A percentile compares a stretch with the other conserved stretches of the same genome.
Evolutionary conservation across 92 coral and sea anemone species (phyloP).

Genomic region (Bergia puertoricense): DNA sequence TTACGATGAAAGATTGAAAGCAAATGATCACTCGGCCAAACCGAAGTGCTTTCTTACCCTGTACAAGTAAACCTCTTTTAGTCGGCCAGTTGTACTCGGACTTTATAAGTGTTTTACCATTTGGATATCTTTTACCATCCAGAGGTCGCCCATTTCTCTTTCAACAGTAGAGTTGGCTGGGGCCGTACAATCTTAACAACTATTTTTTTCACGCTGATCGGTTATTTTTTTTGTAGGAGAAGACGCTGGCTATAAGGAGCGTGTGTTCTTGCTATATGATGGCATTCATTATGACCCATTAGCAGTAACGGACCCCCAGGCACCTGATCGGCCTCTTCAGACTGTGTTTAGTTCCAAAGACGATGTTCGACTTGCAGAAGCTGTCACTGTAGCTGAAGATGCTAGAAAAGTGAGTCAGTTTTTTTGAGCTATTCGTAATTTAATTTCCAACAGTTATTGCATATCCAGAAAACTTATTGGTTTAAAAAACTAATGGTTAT

Average conservation of each 20-base stretch:
- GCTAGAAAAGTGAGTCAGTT: constrained; percentile 70
- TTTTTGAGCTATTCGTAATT: background rate
- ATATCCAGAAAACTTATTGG: background rate
- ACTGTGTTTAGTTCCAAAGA: constrained; percentile 81
- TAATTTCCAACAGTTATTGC: background rate
- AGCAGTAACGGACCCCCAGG: constrained; percentile 63
- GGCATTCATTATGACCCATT: constrained; percentile 98
- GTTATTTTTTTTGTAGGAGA: background rate
- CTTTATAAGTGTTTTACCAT: no score
- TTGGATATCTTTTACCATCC: no score
- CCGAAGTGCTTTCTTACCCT: no score
- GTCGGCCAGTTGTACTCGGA: no score
- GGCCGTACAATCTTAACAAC: no score
- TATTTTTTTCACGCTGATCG: no score
- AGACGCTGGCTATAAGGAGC: constrained; percentile 52
- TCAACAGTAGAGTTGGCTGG: no score
- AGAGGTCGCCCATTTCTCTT: no score
- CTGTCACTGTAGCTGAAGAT: constrained; percentile 75
- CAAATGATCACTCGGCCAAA: no score
- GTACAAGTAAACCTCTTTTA: no score
- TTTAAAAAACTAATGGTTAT: background rate
- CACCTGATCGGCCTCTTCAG: constrained; percentile 65
- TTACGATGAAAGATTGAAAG: no score
- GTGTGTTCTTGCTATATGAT: constrained; percentile 87
- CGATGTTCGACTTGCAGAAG: constrained; percentile 77